These are phyloP conservation scores for Dynastes grantii DNA, from an alignment of 2,888 invertebrate genomes.

Conservation along the genomic window DNA sequence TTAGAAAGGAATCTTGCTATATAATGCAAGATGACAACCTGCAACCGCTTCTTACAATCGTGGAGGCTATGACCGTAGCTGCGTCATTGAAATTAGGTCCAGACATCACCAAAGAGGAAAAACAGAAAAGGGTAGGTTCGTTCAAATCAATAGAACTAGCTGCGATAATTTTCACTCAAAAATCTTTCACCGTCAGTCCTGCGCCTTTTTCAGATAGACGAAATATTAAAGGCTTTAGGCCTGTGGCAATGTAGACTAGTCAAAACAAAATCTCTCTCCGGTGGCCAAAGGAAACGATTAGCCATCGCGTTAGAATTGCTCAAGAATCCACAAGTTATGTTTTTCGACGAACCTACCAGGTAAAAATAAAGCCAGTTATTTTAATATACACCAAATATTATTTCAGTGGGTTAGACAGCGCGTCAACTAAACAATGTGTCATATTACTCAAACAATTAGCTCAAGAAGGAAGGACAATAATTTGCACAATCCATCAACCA, in stretches of 20 bases:
- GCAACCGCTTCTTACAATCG: conserved; percentile 86
- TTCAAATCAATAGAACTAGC: conserved; percentile 57
- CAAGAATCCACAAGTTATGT: conserved; percentile 93
- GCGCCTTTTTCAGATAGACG: conserved; percentile 78
- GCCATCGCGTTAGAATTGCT: conserved; percentile 93
- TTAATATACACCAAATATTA: conserved; percentile 16
- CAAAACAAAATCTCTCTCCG: conserved; percentile 82
- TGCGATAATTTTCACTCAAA: conserved; percentile 45
- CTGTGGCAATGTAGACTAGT: conserved; percentile 80
- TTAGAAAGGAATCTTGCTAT: conserved; percentile 86
- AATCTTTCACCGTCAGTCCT: conserved; percentile 41
- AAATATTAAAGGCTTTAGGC: conserved; percentile 85
- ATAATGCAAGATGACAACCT: conserved; percentile 92
- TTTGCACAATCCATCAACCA: conserved; percentile 94
- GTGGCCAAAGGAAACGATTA: conserved; percentile 92
- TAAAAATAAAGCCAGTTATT: conserved; percentile 66
- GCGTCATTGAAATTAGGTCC: conserved; percentile 89
- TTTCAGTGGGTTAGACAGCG: conserved; percentile 85
- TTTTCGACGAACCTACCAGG: conserved; percentile 97
- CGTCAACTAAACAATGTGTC: conserved; percentile 88
- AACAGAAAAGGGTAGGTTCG: conserved; percentile 76
- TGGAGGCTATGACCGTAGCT: conserved; percentile 89
- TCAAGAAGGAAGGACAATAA: conserved; percentile 86
- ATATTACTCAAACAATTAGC: conserved; percentile 87
- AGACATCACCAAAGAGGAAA: conserved; percentile 76